A percentile compares a stretch with the other conserved stretches of the same genome.
These are phyloP conservation scores for Aleadryas rufinucha DNA, from an alignment of 2,113 vertebrate species.

Conservation along the genomic window DNA sequence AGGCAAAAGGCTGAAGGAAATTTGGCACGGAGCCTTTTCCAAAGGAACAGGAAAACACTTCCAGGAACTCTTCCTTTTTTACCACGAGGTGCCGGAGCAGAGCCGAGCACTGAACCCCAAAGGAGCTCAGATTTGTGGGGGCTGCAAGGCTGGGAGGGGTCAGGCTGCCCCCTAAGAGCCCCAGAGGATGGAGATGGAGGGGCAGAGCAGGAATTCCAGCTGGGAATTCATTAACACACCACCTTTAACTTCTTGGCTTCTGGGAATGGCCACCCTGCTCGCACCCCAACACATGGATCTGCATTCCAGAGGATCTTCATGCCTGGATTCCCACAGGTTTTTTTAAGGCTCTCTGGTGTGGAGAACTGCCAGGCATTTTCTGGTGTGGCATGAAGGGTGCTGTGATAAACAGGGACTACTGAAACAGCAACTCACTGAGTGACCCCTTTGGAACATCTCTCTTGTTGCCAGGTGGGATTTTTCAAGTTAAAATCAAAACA, in stretches of 20 bases:
- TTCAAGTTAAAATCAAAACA: background rate
- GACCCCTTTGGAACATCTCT: background rate
- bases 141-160: background rate
- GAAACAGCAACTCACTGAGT: background rate
- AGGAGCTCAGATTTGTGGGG: accelerated
- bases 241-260: background rate
- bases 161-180: background rate
- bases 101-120: background rate
- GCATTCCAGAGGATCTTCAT: background rate
- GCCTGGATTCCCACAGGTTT: background rate
- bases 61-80: background rate
- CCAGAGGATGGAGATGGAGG: background rate
- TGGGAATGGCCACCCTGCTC: background rate
- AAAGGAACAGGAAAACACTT: background rate
- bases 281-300: background rate
- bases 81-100: background rate
- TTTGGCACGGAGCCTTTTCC: background rate
- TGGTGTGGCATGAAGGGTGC: accelerated
- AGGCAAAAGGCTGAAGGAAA: background rate
- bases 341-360: background rate
- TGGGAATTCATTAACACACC: background rate
- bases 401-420: background rate
- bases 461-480: background rate
- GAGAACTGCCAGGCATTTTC: background rate
- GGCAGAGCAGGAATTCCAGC: background rate